Base-by-base conservation (phyloP, 2,113 vertebrate genomes). In the Gobius niger region DNA sequence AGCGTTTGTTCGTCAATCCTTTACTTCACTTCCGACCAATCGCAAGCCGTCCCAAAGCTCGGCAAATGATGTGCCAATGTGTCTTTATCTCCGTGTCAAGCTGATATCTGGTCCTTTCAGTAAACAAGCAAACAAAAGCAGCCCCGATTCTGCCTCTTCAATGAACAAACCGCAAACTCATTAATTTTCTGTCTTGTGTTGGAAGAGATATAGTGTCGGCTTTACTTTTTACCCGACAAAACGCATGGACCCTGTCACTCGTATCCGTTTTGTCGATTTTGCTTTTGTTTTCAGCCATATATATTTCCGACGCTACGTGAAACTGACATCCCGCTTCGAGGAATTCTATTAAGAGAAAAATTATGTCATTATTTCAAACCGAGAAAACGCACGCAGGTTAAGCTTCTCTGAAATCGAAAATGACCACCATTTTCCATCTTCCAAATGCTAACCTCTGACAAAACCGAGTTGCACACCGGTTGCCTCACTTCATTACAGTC, bases 51-150 rank as follows among this genome's bases (percentile, higher is more conserved):
- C 65, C 70, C 70, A 59, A 70, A 73, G n/a, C 67, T 44, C 57
- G 53, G 44, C 44, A 62, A 82, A 80, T 76, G 16, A 77, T 65
- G 41, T 42, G 62, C 69, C 74, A 53, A 41, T 40, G 47, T 72
- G 68, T 74, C 66, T 85, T 81, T 76, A 79, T 84, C 64, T 76
- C 71, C n/a, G 53, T 56, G 62, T 81, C 77, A 77, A 24, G 73
- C 14, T 73, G 63, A 67, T 63, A 71, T 66, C 47, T 67, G 64
- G 18, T 42, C 60, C 49, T 73, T 72, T 68, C 19, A 7, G 76
- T 71, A 85, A 80, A 83, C 67, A 80, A 41, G 57, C 68, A 79
- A 78, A 72, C 70, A 82, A 68, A 80, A 81, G 57, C 64, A 44
- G 14, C 16, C 46, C 46, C 12, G 14, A 67, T 47, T 77, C 53